Evolutionary conservation across 2,888 invertebrate genomes (phyloP), one percentile per base, ranked within the genome.

Genomic region (Dorcus parallelipipedus): DNA sequence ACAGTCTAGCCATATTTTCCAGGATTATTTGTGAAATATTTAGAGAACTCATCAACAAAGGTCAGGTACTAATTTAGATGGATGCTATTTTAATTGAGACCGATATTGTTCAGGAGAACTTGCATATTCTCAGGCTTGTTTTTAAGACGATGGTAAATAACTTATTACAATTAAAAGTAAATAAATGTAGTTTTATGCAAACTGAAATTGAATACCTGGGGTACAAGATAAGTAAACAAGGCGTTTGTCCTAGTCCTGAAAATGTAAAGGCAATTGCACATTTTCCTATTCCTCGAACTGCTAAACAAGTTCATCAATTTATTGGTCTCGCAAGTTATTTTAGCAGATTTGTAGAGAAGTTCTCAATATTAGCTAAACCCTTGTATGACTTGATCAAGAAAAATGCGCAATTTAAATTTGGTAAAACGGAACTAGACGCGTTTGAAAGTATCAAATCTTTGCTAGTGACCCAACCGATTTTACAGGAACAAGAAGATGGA

Each of bases 401-500:
- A 14, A 23, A 49, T 14, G 33, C 49, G 8, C 33, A 49, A 9
- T 49, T 26, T 49, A 20, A 9, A 9, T 49, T 49, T 26, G 33
- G 33, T 1, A 33, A 49, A 49, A 5, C 26, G 2, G 26, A 5
- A 26, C 26, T 26, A 26, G 26, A 26, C 26, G 26, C 26, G 5
- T 26, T 26, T 5, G 49, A 49, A 9, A 33, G 6, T 6, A 38
- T 49, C 10, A 49, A 26, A 14, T 3, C 10, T 5, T 3, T 6
- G 26, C 7, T 49, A 14, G 23, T 26, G 38, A 14, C 5, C 6
- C 4, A 3, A 10, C 50, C 38, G 5, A 23, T 50, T 9, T 10
- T 50, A 43, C 76, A 76, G 58, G 64, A 59, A 51, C 69, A 73
- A 26, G 2, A 1, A 3, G 39, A 48, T 48, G 26, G 38, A 5